Evolutionary conservation across 2,797 vertebrate species (phyloP), one percentile per base, ranked within the genome.

Genomic region (Falco rusticolus): DNA sequence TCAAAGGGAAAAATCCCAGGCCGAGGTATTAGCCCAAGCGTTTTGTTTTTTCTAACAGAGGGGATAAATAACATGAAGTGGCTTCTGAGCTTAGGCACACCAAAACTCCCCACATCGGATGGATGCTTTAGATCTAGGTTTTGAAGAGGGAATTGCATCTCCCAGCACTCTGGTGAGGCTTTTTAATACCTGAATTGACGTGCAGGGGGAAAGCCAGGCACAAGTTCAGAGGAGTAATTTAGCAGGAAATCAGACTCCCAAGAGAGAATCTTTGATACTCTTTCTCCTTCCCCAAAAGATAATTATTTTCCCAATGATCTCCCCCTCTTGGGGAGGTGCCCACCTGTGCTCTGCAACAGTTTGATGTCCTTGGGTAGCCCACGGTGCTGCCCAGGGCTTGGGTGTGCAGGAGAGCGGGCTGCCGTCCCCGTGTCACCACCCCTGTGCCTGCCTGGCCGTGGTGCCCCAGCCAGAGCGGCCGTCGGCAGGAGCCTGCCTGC

Each of bases 331-430:
- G 48, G 25, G 16, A 60, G 37, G 14, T 80, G 39, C 68, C 85
- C 12, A 29, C 72, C 51, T 80, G 57, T 47, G 37, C 25, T 5
- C 29, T 69, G 72, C 26, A 61, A 53, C 16, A 41, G 15, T 80
- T 56, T 57, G 71, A 68, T 26, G 41, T 50, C 64, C 53, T 66
- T 3, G 4, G 43, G 15, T 68, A 43, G 24, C 5, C 12, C 50
- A 22, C 13, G 1, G 47, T 51, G 31, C 64, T 64, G 53, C 28
- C 60, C 0, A 0, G 63, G 69, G 17, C 57, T 65, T n/a, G 34
- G 39, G 20, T 59, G 20, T 28, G 9, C 1, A 3, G 29, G 14
- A 66, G 54, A 37, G 21, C 1, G 2, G 56, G 26, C 51, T 59
- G 29, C 15, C 10, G n/a, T 34, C 22, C 37, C 22, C 3, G 20